Conservation (phyloP, 1,140 invertebrate species). For the Rhopalosiphum padi region DNA sequence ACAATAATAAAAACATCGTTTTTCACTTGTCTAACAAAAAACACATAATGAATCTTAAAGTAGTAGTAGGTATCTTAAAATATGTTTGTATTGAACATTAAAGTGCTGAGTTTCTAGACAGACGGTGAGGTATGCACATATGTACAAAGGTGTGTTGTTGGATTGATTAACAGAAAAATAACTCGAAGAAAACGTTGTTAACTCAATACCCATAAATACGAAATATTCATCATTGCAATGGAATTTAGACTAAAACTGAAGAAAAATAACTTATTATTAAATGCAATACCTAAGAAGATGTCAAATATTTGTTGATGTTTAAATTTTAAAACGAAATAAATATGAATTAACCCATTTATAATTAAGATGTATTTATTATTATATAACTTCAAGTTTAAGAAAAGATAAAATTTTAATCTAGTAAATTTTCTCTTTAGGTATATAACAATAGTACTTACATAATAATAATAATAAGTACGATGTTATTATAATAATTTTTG, state of each 20-base stretch:
- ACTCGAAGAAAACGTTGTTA: background rate
- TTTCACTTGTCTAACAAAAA: background rate
- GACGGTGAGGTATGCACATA: background rate
- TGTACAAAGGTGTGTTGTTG: background rate
- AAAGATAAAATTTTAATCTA: background rate
- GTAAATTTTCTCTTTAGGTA: too few species aligned
- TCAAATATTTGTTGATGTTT: background rate
- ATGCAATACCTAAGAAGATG: background rate
- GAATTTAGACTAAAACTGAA: background rate
- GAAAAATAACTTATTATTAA: background rate
- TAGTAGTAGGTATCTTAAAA: background rate
- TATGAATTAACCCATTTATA: background rate
- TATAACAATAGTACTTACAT: background rate
- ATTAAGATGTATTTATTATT: too few species aligned
- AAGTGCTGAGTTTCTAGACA: background rate
- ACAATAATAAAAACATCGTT: background rate
- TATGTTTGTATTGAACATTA: background rate
- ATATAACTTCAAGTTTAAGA: background rate
- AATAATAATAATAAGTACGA: background rate
- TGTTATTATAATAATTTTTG: background rate
- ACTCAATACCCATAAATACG: background rate
- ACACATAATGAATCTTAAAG: background rate
- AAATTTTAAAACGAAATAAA: background rate
- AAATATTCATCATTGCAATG: background rate
- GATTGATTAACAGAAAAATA: background rate